Evolutionary conservation across 1,140 invertebrate genomes (phyloP), one percentile per base, ranked within the genome.

Genomic region (Aphidius ervi): DNA sequence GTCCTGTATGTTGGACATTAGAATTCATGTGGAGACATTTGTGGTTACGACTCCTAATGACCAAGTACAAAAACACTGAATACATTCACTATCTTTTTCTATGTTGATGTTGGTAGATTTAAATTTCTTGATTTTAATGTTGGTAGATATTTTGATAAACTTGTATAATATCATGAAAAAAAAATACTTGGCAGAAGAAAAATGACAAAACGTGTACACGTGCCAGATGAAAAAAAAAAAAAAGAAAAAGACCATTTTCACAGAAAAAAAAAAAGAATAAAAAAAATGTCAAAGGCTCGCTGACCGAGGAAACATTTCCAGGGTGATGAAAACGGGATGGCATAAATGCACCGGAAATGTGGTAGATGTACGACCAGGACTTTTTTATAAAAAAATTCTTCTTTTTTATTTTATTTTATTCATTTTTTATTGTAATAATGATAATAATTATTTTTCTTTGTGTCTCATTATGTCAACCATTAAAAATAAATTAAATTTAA

Each of bases 11-110:
- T 63, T 58, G 52, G 56, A 42, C 75, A 78, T 79, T 77, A 77
- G 75, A 77, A 78, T 79, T 77, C 76, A 78, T 76, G 76, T 73
- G 70, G 73, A 77, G 72, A 76, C 76, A 76, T 78, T 79, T 76
- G 75, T 68, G 77, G 76, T 75, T 31, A 69, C 69, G 65, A 70
- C 69, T 74, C 70, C 74, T 79, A 78, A 79, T 76, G 76, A 78
- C 73, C 71, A 69, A 64, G 67, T 71, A 70, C 73, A 77, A 79
- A 77, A 78, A 75, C 23, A 31, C 23, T 31, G 23, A 31, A 31
- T 3, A 31, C 23, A 31, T 3, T 31, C 23, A 2, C 23, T 31
- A 3, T 31, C 4, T 31, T 31, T 31, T 31, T 31, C 4, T 31
- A 31, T 31, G 23, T 31, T 31, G 23, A 31, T 31, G 23, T 31